Conservation (phyloP, 2,888 invertebrate species). For the Drosophila birchii region DNA sequence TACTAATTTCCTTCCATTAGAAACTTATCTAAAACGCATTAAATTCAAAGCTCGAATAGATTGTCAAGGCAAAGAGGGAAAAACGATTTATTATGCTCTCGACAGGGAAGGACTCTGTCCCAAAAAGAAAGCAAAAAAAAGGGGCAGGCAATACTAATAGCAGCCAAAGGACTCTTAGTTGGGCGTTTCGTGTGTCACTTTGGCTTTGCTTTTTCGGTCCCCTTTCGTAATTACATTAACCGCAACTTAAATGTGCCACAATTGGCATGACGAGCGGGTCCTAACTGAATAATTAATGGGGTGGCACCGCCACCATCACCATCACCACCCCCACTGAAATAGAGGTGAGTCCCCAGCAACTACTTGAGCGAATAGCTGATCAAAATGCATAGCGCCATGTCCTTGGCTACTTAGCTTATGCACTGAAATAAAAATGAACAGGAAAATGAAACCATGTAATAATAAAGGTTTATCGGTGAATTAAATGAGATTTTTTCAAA, state of each 20-base stretch:
- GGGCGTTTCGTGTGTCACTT: constrained; percentile 52
- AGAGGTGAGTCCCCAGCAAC: constrained; percentile 47
- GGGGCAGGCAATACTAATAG: constrained; percentile 54
- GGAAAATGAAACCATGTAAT: not conserved
- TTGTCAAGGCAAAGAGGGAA: constrained; percentile 40
- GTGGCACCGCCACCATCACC: constrained; percentile 9
- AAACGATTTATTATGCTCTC: constrained; percentile 55
- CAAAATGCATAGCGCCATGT: constrained; percentile 59
- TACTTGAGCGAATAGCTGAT: constrained; percentile 65
- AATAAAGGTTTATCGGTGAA: not conserved
- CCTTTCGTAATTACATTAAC: constrained; percentile 60
- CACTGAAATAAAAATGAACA: constrained; percentile 1
- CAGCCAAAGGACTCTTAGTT: constrained; percentile 44
- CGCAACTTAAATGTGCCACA: constrained; percentile 61
- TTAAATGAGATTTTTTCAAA: not conserved
- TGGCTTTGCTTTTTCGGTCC: constrained; percentile 42
- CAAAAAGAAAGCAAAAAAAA: constrained; percentile 1
- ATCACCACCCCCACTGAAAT: constrained; percentile 20
- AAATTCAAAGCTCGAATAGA: constrained; percentile 51
- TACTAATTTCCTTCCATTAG: constrained; percentile 51
- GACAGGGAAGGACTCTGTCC: constrained; percentile 18
- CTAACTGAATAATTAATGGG: constrained; percentile 72
- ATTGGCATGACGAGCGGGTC: constrained; percentile 56
- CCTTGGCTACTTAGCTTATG: constrained; percentile 22
- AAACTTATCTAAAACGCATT: constrained; percentile 58